A percentile compares a stretch with the other conserved stretches of the same genome.
Evolutionary conservation across 2,888 invertebrate species (phyloP).

Genomic region (Ctenicera cuprea): DNA sequence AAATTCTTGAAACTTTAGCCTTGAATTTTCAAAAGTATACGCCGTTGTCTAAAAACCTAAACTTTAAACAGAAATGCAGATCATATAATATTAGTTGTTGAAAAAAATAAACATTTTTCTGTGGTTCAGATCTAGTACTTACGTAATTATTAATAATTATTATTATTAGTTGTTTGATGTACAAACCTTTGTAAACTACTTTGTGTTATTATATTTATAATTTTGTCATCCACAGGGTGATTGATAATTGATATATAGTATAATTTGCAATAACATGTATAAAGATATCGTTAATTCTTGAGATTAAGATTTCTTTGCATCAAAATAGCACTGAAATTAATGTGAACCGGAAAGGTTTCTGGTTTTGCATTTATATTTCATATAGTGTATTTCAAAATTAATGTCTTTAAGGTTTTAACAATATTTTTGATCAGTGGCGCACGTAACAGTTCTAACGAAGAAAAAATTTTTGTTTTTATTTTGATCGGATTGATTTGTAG

Average conservation of each 20-base stretch:
- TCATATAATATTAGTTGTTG: constrained; percentile 5
- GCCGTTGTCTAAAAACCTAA: constrained; percentile 1
- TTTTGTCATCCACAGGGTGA: constrained; percentile 7
- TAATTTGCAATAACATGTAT: constrained; percentile 32
- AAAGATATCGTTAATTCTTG: constrained; percentile 31
- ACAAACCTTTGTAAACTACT: constrained; percentile 24
- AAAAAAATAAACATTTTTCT: neutral
- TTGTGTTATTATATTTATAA: constrained; percentile 27
- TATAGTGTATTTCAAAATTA: constrained; percentile 9
- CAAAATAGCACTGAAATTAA: constrained; percentile 26
- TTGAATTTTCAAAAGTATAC: constrained; percentile 8
- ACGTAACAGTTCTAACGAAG: neutral
- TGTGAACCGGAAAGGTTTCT: neutral
- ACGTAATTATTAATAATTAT: constrained; percentile 18
- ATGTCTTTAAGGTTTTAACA: neutral
- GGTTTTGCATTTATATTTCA: constrained; percentile 9
- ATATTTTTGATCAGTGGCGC: neutral
- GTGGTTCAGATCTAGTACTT: neutral
- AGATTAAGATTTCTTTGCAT: constrained; percentile 14
- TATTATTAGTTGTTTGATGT: constrained; percentile 20
- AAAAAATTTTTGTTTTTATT: neutral
- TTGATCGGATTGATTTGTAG: too few relatives aligned
- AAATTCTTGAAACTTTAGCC: neutral
- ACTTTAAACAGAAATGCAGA: neutral
- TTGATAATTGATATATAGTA: constrained; percentile 6